A percentile compares a stretch with the other conserved stretches of the same genome.
These are phyloP conservation scores for Micronycteris hirsuta DNA, from an alignment of 2,113 vertebrate species.

Conservation along the genomic window DNA sequence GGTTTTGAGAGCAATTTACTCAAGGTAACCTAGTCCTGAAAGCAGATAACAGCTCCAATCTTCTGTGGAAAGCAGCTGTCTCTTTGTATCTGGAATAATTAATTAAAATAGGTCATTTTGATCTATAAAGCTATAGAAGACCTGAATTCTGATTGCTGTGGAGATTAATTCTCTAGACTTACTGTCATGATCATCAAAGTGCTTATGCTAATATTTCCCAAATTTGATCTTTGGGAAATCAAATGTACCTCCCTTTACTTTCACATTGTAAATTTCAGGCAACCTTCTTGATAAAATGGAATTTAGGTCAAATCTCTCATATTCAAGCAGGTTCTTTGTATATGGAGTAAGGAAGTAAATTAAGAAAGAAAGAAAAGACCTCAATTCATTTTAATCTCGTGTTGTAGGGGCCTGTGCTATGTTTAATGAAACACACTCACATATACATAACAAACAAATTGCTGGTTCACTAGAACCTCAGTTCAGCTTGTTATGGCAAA, in stretches of 20 bases:
- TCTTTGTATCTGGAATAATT: constrained; percentile 64
- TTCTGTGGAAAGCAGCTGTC: constrained; percentile 59
- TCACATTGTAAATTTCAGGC: constrained; percentile 42
- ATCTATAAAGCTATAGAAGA: constrained; percentile 57
- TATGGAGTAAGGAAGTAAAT: constrained; percentile 41
- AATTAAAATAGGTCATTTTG: constrained; percentile 67
- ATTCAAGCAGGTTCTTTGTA: constrained; percentile 54
- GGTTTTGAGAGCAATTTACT: constrained; percentile 41
- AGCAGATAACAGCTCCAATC: constrained; percentile 27
- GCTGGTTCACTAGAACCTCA: constrained; percentile 46
- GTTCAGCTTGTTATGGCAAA: constrained; percentile 1
- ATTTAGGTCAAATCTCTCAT: constrained; percentile 65
- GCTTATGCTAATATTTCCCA: constrained; percentile 64
- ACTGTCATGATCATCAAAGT: constrained; percentile 59
- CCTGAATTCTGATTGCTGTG: constrained; percentile 68
- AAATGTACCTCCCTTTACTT: background rate
- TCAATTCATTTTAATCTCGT: constrained; percentile 63
- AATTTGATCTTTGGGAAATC: constrained; percentile 63
- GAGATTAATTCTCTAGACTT: constrained; percentile 56
- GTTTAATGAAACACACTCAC: constrained; percentile 32
- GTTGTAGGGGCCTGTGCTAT: constrained; percentile 11
- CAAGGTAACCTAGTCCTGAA: constrained; percentile 29
- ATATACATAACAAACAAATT: constrained; percentile 55
- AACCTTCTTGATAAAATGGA: constrained; percentile 55
- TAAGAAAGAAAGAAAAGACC: constrained; percentile 52